These are phyloP conservation scores for Abramis brama DNA, from an alignment of 2,113 vertebrate genomes.

Conservation along the genomic window DNA sequence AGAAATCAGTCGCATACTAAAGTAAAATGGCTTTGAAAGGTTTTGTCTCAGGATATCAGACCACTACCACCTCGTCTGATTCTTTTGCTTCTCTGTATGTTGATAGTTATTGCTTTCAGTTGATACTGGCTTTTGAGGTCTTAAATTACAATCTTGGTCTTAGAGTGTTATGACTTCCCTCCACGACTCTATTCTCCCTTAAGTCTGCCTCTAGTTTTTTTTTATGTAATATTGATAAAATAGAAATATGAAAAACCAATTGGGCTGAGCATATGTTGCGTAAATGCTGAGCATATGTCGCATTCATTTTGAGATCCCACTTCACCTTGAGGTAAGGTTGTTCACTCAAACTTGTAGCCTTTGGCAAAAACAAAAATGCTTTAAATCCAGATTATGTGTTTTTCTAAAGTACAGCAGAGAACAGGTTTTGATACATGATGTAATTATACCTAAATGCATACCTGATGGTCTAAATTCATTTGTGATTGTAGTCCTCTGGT, in stretches of 20 bases:
- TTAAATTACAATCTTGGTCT: not conserved
- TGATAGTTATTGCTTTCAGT: not conserved
- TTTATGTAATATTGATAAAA: conserved; percentile 6
- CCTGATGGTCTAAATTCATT: not conserved
- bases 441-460: not conserved
- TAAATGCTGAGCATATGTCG: conserved; percentile 42
- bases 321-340: conserved; percentile 43
- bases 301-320: conserved; percentile 29
- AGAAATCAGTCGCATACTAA: not conserved
- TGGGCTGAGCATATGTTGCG: conserved; percentile 6
- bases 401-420: not conserved
- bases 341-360: not conserved
- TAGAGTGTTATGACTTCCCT: not conserved
- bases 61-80: not conserved
- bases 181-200: not conserved
- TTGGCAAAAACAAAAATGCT: not conserved
- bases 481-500: not conserved
- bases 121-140: not conserved
- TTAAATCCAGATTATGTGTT: not conserved
- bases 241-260: conserved; percentile 14
- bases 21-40: not conserved
- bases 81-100: not conserved
- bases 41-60: not conserved
- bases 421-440: not conserved
- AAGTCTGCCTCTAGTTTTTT: conserved; percentile 8